Base-by-base conservation (phyloP, 2,797 vertebrate genomes). In the Avahi laniger region DNA sequence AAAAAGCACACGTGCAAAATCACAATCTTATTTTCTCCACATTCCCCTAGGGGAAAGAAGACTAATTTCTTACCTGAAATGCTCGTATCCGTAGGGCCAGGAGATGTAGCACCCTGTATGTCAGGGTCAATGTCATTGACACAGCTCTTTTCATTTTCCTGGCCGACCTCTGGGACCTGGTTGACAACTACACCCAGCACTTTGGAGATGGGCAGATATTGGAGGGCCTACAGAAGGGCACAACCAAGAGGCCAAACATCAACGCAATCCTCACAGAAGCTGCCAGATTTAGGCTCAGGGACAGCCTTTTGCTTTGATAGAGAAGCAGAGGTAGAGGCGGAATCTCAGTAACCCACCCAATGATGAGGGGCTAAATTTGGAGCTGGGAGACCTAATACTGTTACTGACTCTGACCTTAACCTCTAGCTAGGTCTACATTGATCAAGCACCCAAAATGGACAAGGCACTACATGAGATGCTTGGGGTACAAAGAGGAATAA, bases 131-230 rank as follows among this genome's bases (percentile, higher is more conserved):
- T 89, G 82, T 46, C 13, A 75, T 11, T 24, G 67, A 69, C 78
- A 69, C 87, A 43, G 93, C 94, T 93, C 30, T 97, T 89, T 69
- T 91, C 96, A 35, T 97, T 83, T 57, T 96, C 76, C 85, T 97
- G 91, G 93, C 61, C 7, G n/a, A 50, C 33, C 59, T 93, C 80
- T 46, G 65, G 52, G 30, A 57, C 4, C 92, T 91, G 89, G 13
- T 96, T 54, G 52, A 88, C 75, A 65, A 87, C 65, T 59, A 93
- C 43, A 73, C 97, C 97, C 82, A 96, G 98, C 95, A 96, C 96
- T 24, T 98, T 98, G 95, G 98, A 98, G 46, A 98, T 13, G 83
- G 98, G 98, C 43, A 99, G 90, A 93, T 98, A 98, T 93, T 99
- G 98, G 72, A 99, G 97, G 72, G 98, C 97, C 99, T 99, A 79